Conservation (phyloP, 2,888 invertebrate genomes). For the Rhamnusium bicolor region DNA sequence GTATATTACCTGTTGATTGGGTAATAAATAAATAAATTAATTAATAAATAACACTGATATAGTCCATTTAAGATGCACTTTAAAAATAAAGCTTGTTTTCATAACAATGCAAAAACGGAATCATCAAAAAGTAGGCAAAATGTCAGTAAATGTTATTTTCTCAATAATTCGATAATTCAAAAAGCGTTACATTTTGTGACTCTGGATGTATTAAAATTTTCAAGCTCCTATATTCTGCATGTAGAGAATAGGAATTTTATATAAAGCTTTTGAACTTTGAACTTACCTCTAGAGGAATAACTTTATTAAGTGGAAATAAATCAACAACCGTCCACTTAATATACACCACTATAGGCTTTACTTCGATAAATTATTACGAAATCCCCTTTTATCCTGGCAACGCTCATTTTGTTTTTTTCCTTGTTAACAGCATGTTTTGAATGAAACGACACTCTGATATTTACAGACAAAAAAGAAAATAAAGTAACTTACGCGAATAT, state of each 20-base stretch:
- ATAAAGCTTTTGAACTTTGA: not conserved
- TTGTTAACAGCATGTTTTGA: not conserved
- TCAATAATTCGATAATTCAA: too few species aligned
- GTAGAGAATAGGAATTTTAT: not conserved
- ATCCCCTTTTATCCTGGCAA: not conserved
- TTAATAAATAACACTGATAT: too few species aligned
- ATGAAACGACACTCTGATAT: not conserved
- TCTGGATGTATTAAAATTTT: too few species aligned
- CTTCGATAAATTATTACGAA: not conserved
- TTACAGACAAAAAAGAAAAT: not conserved
- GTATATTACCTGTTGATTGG: too few species aligned
- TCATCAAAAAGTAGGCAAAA: too few species aligned
- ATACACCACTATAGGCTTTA: not conserved
- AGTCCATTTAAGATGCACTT: too few species aligned
- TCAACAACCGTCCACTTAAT: not conserved
- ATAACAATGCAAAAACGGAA: too few species aligned
- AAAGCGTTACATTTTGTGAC: too few species aligned
- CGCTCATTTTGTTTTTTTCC: not conserved
- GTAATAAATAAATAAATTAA: too few species aligned
- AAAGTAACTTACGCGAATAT: constrained; percentile 69
- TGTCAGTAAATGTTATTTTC: too few species aligned
- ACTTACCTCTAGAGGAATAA: not conserved
- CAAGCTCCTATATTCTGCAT: too few species aligned
- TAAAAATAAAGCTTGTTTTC: too few species aligned
- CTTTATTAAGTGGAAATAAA: not conserved